Conservation (phyloP, 2,797 vertebrate genomes). For the Halcyon smyrnensis region DNA sequence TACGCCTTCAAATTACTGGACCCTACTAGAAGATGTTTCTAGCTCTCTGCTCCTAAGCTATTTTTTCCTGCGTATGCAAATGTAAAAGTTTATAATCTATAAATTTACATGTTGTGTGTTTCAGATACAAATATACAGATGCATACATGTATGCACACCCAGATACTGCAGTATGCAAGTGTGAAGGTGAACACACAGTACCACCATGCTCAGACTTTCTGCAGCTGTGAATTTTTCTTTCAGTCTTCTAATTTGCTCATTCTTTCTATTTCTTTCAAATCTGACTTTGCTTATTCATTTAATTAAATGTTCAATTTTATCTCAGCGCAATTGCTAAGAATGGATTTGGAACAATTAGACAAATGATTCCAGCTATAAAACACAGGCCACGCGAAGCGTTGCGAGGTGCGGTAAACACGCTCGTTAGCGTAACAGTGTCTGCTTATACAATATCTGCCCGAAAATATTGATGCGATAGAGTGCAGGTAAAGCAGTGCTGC, state of each 20-base stretch:
- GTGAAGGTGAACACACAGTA: background rate
- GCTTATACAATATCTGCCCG: background rate
- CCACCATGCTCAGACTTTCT: background rate
- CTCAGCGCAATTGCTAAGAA: background rate
- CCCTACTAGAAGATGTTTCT: background rate
- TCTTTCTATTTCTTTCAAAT: background rate
- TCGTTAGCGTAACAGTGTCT: background rate
- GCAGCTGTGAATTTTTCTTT: background rate
- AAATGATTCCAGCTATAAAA: background rate
- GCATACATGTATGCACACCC: accelerated
- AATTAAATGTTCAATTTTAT: background rate
- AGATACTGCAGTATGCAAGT: background rate
- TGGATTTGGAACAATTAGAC: background rate
- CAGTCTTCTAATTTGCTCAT: background rate
- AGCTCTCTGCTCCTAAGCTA: background rate
- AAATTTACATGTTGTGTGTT: background rate
- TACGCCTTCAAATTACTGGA: background rate
- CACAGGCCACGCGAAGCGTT: background rate
- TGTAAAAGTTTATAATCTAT: background rate
- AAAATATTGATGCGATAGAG: background rate
- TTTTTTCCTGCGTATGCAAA: background rate
- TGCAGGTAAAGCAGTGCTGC: background rate
- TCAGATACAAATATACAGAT: background rate
- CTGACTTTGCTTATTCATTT: background rate
- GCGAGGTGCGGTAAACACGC: background rate